Evolutionary conservation across 30 jellyfish, hydroid and myxozoan species (phyloP).

Genomic region (Morbakka virulenta): DNA sequence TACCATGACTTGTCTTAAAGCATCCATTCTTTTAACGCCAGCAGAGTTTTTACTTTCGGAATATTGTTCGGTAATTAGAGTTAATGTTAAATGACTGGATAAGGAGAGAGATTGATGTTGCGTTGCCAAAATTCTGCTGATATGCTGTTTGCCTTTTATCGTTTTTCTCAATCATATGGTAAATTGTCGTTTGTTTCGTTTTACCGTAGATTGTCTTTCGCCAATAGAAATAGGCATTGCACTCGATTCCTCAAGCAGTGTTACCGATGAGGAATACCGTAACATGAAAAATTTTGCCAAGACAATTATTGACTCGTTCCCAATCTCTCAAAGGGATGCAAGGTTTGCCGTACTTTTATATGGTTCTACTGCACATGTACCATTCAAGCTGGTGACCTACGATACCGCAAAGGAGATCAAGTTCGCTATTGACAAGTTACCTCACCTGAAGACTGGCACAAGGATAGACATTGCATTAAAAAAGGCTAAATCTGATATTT

Average conservation of each 20-base stretch:
- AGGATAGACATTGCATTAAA: conserved; percentile 79
- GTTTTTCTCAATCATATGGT: not conserved
- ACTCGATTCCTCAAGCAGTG: conserved; percentile 86
- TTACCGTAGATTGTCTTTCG: conserved; percentile 61
- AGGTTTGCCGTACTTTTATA: conserved; percentile 73
- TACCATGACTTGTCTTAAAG: no score
- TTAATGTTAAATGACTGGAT: no score
- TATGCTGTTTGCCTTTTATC: no score
- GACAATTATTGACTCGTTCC: conserved; percentile 78
- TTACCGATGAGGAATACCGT: conserved; percentile 44
- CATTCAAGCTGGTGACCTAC: conserved; percentile 74
- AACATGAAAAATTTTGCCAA: conserved; percentile 76
- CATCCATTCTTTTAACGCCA: no score
- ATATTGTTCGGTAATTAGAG: no score
- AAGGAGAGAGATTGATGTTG: no score
- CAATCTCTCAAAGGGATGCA: conserved; percentile 75
- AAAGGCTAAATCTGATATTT: conserved; percentile 55
- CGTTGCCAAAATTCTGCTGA: no score
- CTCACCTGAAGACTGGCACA: conserved; percentile 68
- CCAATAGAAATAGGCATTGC: conserved; percentile 90
- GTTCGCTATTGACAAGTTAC: conserved; percentile 70
- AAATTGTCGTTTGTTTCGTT: not conserved
- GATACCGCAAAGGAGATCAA: conserved; percentile 61
- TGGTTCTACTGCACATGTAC: conserved; percentile 70
- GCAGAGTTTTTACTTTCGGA: no score